Percentiles rank a stretch among this genome's conserved stretches.
Conservation (phyloP, 2,113 vertebrate species). For the Cynocephalus volans region DNA sequence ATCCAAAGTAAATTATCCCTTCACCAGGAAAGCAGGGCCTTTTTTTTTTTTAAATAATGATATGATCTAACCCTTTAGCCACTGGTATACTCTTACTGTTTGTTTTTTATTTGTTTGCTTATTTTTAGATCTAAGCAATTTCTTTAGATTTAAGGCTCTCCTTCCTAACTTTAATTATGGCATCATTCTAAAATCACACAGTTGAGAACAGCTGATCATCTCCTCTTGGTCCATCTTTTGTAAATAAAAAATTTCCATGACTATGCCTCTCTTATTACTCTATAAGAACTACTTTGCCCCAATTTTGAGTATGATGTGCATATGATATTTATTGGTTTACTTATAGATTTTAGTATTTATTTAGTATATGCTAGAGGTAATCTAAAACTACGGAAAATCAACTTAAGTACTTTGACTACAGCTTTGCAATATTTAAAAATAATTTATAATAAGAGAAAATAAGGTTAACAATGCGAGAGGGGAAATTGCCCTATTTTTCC, state of each 20-base stretch:
- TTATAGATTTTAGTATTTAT: slow-evolving; percentile 1
- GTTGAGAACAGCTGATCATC: neutral
- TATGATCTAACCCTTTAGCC: neutral
- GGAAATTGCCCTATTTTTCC: neutral
- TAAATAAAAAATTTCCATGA: neutral
- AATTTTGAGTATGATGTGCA: neutral
- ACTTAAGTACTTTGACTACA: neutral
- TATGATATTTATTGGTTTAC: neutral
- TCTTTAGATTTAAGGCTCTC: neutral
- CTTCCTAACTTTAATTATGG: slow-evolving; percentile 31
- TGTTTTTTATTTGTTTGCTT: neutral
- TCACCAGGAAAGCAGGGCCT: neutral
- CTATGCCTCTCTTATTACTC: neutral
- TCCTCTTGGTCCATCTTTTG: neutral
- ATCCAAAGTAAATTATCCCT: neutral
- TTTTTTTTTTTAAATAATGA: neutral
- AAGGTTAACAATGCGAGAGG: neutral
- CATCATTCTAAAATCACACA: slow-evolving; percentile 52
- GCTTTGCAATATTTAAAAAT: slow-evolving; percentile 27
- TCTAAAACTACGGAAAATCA: slow-evolving; percentile 44
- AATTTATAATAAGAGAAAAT: neutral
- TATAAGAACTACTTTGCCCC: neutral
- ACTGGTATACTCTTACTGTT: neutral
- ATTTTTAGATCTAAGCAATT: neutral
- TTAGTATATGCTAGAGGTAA: neutral